phyloP scores from a whole-genome alignment of 2,888 invertebrate genomes.

The Orthosia gothica region DNA sequence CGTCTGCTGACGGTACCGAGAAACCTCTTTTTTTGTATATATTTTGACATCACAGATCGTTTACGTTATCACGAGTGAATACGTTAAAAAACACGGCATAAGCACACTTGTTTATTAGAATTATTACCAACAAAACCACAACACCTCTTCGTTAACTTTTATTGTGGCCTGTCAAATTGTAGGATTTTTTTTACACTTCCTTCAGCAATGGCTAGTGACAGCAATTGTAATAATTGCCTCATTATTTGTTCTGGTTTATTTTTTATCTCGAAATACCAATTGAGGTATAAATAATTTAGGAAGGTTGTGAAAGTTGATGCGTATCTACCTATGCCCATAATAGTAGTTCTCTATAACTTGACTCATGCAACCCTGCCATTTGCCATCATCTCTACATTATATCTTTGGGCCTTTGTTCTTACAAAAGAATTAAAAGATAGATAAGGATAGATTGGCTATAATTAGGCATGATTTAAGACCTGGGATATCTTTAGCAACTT shows the following conservation, averaged over 20 bases:
- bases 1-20: no score
- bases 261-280: not conserved
- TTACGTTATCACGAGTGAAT: no score
- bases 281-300: not conserved
- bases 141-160: not conserved
- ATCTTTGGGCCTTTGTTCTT: constrained; percentile 20
- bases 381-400: constrained; percentile 9
- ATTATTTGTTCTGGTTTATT: not conserved
- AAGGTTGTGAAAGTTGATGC: not conserved
- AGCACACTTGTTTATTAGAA: no score
- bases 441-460: constrained; percentile 16
- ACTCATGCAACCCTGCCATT: constrained; percentile 10
- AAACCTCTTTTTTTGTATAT: no score
- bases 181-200: not conserved
- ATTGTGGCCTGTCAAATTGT: constrained; percentile 10
- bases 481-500: constrained; percentile 3
- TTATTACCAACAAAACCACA: no score
- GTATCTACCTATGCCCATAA: not conserved
- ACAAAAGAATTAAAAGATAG: constrained; percentile 27
- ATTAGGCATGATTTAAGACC: constrained; percentile 8
- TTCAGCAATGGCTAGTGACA: constrained; percentile 14
- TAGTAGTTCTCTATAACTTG: not conserved
- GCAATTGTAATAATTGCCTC: constrained; percentile 13
- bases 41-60: no score
- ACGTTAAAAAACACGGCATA: no score